Evolutionary conservation across 1,140 invertebrate genomes (phyloP).

Genomic region (Drosophila lini): DNA sequence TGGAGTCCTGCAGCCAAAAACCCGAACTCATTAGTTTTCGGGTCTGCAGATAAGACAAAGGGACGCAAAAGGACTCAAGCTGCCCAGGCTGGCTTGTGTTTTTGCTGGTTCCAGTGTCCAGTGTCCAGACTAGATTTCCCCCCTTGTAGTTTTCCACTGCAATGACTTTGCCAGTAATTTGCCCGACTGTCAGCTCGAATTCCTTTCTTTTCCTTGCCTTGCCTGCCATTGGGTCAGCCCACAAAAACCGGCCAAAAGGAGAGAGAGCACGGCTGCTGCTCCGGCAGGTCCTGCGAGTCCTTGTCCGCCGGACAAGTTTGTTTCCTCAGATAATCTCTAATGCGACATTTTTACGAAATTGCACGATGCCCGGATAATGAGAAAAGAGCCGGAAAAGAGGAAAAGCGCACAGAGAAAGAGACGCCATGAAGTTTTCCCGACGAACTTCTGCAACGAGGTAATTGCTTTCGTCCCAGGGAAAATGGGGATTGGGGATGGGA

Average conservation of each 20-base stretch:
- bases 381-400: conserved; percentile 70
- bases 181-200: conserved; percentile 80
- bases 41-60: conserved; percentile 70
- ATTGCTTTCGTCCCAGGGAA: conserved; percentile 49
- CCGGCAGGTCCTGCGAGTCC: conserved; percentile 21
- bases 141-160: conserved; percentile 77
- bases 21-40: conserved; percentile 67
- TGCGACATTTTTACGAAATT: conserved; percentile 83
- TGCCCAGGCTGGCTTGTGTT: conserved; percentile 6
- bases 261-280: conserved; percentile 1
- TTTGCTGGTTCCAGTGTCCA: conserved; percentile 14
- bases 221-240: conserved; percentile 72
- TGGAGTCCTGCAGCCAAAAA: conserved; percentile 35
- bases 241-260: conserved; percentile 42
- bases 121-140: conserved; percentile 45
- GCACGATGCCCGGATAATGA: conserved; percentile 79
- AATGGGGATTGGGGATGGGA: conserved; percentile 19
- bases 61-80: conserved; percentile 7
- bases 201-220: conserved; percentile 62
- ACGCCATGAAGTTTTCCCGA: conserved; percentile 51
- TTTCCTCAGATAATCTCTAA: conserved; percentile 82
- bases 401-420: conserved; percentile 21
- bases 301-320: conserved; percentile 69
- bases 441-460: conserved; percentile 57
- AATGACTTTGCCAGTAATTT: conserved; percentile 80